Percentiles rank a stretch among this genome's conserved stretches.
phyloP scores from a whole-genome alignment of 1,140 invertebrate genomes.

The Pseudomyrmex pallidus region DNA sequence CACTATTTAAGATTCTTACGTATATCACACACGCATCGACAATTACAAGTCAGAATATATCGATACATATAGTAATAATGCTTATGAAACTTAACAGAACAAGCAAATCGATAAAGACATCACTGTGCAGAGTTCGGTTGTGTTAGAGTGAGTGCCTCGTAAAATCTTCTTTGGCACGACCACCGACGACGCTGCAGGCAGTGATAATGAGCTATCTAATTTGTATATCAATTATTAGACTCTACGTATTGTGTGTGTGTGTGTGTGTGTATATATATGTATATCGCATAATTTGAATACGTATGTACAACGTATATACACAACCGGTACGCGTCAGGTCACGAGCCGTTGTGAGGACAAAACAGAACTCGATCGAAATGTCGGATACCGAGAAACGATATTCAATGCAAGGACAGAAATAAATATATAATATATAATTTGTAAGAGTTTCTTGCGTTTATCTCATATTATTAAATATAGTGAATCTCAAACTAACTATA shows the following conservation, averaged over 20 bases:
- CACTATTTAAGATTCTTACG: slow-evolving; percentile 24
- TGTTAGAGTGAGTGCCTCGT: slow-evolving; percentile 50
- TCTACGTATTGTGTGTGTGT: slow-evolving; percentile 44
- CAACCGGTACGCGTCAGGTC: slow-evolving; percentile 63
- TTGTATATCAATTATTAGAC: slow-evolving; percentile 69
- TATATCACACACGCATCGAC: slow-evolving; percentile 67
- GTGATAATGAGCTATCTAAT: slow-evolving; percentile 70
- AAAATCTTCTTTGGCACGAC: slow-evolving; percentile 54
- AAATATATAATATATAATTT: too few relatives aligned
- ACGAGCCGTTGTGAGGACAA: slow-evolving; percentile 45
- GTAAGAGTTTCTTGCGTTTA: too few relatives aligned
- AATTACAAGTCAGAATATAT: slow-evolving; percentile 47
- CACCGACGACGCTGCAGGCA: slow-evolving; percentile 64
- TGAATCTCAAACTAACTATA: background rate
- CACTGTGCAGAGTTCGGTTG: slow-evolving; percentile 62
- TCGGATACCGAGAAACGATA: too few relatives aligned
- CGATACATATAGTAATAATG: slow-evolving; percentile 63
- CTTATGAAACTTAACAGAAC: slow-evolving; percentile 78
- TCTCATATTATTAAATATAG: too few relatives aligned
- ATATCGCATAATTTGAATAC: slow-evolving; percentile 11
- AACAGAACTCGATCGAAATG: background rate
- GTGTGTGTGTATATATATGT: slow-evolving; percentile 64
- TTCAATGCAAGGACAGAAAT: too few relatives aligned
- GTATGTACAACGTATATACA: slow-evolving; percentile 54
- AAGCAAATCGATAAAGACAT: slow-evolving; percentile 70